Conservation (phyloP, 2,113 vertebrate species). For the Ceratotherium simum region DNA sequence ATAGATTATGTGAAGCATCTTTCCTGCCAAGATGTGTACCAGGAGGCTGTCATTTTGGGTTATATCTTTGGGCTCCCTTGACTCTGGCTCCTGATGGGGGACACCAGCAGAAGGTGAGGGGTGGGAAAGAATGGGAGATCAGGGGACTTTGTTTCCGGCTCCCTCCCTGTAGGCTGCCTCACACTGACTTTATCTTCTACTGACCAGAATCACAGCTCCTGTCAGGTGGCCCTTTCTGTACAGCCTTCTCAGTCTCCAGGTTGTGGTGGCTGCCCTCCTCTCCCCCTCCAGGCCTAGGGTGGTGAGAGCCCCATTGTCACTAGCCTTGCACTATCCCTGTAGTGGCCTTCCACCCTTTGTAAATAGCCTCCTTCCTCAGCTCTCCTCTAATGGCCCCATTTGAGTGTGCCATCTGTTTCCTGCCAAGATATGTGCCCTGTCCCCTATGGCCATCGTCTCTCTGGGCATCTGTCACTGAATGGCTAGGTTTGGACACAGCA, state of each 20-base stretch:
- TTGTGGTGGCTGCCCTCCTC: neutral
- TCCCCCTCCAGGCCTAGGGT: neutral
- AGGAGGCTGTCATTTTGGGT: neutral
- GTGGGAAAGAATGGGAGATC: rapidly evolving
- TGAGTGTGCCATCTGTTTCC: slow-evolving; percentile 27
- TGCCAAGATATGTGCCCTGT: neutral
- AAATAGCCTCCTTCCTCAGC: neutral
- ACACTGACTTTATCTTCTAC: neutral
- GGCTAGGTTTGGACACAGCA: neutral
- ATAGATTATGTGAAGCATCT: neutral
- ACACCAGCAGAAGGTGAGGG: neutral
- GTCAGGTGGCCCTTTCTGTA: neutral
- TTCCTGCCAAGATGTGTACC: neutral
- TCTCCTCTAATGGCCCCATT: neutral
- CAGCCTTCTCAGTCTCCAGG: neutral
- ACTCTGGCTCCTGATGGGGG: neutral
- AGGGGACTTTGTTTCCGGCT: neutral
- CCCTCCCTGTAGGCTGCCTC: neutral
- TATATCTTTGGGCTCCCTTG: neutral
- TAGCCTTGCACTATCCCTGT: neutral
- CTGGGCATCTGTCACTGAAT: neutral
- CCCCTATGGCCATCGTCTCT: neutral
- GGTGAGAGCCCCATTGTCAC: neutral
- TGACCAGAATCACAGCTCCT: neutral
- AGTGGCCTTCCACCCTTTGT: neutral